Base-by-base conservation (phyloP, 2,888 invertebrate genomes). In the Fragum fragum region DNA sequence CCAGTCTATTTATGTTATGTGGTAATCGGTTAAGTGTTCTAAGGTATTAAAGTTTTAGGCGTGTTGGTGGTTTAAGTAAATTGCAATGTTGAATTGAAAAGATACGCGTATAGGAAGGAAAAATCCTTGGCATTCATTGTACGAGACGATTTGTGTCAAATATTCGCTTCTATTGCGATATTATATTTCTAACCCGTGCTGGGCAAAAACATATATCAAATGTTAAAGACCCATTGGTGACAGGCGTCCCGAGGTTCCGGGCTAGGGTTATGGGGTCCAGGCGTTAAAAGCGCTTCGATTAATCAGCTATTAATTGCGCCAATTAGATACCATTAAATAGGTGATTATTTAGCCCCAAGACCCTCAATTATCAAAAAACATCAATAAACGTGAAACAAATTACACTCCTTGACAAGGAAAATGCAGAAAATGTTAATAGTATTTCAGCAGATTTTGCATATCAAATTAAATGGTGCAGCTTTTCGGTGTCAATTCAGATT, bases 151-250 rank as follows among this genome's bases (percentile, higher is more conserved):
- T 77, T 77, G 82, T 82, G 82, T 82, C 82, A 79, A 71, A 53
- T 69, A 32, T 21, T 36, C 68, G 52, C 61, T 74, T 76, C 76
- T 59, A 66, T 52, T 63, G 52, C 28, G 59, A 57, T 78, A 76
- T 81, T 70, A 39, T 71, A 71, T 84, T 80, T 68, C 83, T 73
- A 29, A 57, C 76, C 77, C 83, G 69, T 78, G 83, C 83, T 84
- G 83, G 9, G 80, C 70, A 39, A 78, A 84, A 84, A 81, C 83
- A 84, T 84, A 84, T 77, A 84, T 84, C 83, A 84, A 80, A 63
- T 47, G 36, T 29, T 76, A 78, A 81, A 72, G 77, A 75, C 42
- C 55, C 32, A 42, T 36, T 69, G 70, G 75, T 84, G 83, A 84
- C 83, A 81, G 77, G 52, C 21, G 32, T n/a, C 61, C 68, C 42